Evolutionary conservation across 2,888 invertebrate species (phyloP).

Genomic region (Drosophila sordidapex): DNA sequence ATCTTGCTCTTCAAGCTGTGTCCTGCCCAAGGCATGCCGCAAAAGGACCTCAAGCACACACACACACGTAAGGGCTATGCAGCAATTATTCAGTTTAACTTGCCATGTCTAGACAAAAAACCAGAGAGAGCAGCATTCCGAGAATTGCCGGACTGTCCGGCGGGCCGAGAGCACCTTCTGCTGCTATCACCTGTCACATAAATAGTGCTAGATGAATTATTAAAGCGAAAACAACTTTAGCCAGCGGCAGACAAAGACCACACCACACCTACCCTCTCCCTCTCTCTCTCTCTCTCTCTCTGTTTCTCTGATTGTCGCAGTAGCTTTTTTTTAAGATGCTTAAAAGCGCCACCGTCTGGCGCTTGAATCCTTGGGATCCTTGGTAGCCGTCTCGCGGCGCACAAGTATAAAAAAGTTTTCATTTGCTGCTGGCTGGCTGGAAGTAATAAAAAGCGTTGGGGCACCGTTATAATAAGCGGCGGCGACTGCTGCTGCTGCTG

Average conservation of each 20-base stretch:
- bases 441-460: conserved; percentile 62
- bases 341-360: conserved; percentile 69
- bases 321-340: conserved; percentile 70
- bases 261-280: neutral
- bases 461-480: conserved; percentile 59
- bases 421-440: conserved; percentile 41
- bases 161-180: conserved; percentile 44
- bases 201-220: conserved; percentile 77
- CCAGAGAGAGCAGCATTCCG: neutral
- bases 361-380: conserved; percentile 27
- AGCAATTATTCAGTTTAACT: conserved; percentile 43
- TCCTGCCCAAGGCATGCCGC: conserved; percentile 1
- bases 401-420: conserved; percentile 64
- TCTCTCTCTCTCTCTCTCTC: neutral
- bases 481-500: conserved; percentile 33
- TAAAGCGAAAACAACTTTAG: conserved; percentile 66
- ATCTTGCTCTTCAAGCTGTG: neutral
- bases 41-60: neutral
- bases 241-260: conserved; percentile 22
- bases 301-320: conserved; percentile 12
- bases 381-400: conserved; percentile 52
- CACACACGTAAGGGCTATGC: neutral
- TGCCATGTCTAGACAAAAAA: conserved; percentile 38
- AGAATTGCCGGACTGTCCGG: conserved; percentile 33
- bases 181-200: conserved; percentile 79